Evolutionary conservation across 2,113 vertebrate genomes (phyloP), one percentile per base, ranked within the genome.

Genomic region (Okapia johnstoni): DNA sequence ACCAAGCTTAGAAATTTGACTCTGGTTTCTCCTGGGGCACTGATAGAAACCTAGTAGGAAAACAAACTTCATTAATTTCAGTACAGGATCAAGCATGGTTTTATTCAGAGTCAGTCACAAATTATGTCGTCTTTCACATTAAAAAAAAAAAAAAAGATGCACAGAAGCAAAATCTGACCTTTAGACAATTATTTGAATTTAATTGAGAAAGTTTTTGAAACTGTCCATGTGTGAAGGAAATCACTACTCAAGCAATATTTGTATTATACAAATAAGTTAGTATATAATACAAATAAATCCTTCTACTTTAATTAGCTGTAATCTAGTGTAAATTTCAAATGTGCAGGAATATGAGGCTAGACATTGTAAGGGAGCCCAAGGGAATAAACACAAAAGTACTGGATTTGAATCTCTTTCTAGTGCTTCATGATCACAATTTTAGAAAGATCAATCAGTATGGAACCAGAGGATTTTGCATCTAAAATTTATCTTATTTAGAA

Each of bases 51-150:
- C 88, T 96, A 88, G 90, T 88, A 26, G 2, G 93, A 96, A 97
- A 97, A 61, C 79, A 77, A 97, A 93, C 93, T 90, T 95, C 95
- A 94, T 94, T 97, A 97, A 92, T 97, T 97, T 94, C 33, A 84
- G 76, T 46, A 5, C 40, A 93, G 93, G 95, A 55, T 95, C 93
- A 98, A 96, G 91, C 85, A 92, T 52, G 63, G 23, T 83, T 97
- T 96, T 85, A 86, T 94, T 96, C 66, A 54, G 79, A 28, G 33
- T 93, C 81, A 95, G 85, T 94, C 21, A 87, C 28, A 92, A 96
- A 70, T 97, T 58, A 36, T 50, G 61, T 91, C 85, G 19, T 66
- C 55, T 96, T 89, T 95, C 55, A 81, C 40, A 43, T 63, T 83
- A 30, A 66, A 66, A 85, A 90, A 50, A 87, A 50, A 85, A 96